Conservation (phyloP, 2,888 invertebrate genomes). For the Idaea dimidiata region DNA sequence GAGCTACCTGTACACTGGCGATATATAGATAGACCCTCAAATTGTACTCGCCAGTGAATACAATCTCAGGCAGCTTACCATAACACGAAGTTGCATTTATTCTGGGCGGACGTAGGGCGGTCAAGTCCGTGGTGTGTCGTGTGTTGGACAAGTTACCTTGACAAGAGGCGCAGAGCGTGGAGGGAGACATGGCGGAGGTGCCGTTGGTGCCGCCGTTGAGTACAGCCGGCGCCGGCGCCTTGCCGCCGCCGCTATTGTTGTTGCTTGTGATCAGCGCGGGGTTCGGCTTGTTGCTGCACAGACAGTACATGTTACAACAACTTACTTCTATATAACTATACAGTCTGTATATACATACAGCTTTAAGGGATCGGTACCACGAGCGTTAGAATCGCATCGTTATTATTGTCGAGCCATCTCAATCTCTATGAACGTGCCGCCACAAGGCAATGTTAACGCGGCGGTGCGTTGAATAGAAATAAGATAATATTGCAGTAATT, state of each 20-base stretch:
- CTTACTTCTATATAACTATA: neutral
- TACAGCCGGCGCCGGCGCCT: slow-evolving; percentile 83
- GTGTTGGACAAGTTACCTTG: slow-evolving; percentile 62
- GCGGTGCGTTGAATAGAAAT: too few species aligned
- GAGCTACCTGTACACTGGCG: too few species aligned
- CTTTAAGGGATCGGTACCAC: neutral
- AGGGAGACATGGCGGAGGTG: slow-evolving; percentile 76
- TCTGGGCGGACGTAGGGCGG: too few species aligned
- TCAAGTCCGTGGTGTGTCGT: neutral
- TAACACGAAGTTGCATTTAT: too few species aligned
- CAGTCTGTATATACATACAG: neutral
- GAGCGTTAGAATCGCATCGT: too few species aligned
- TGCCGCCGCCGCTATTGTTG: slow-evolving; percentile 64
- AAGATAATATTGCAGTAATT: too few species aligned
- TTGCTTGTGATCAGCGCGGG: slow-evolving; percentile 87
- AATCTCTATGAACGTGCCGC: too few species aligned
- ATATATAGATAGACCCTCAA: too few species aligned
- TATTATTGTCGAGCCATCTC: too few species aligned
- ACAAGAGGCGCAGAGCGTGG: slow-evolving; percentile 78
- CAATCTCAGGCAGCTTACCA: too few species aligned
- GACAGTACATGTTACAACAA: slow-evolving; percentile 2
- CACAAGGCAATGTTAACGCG: too few species aligned
- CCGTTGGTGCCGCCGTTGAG: slow-evolving; percentile 91
- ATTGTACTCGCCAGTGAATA: too few species aligned
- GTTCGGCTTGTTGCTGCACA: slow-evolving; percentile 92